These are phyloP conservation scores for Rhombomys opimus DNA, from an alignment of 2,113 vertebrate genomes.

Conservation along the genomic window DNA sequence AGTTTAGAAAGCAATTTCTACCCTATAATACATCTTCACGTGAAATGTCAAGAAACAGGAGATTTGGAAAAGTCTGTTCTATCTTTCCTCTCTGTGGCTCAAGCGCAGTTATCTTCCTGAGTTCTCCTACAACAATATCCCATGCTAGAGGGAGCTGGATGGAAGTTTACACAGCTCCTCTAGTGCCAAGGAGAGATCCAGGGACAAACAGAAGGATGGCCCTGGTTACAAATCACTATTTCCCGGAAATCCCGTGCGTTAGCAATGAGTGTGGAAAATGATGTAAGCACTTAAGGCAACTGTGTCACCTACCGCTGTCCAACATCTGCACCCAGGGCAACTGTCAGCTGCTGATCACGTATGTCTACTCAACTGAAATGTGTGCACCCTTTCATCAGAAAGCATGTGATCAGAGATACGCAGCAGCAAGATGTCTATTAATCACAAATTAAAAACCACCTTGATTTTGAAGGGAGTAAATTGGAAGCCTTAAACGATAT, in stretches of 20 bases:
- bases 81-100: neutral
- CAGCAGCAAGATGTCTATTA: neutral
- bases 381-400: neutral
- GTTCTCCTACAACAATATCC: neutral
- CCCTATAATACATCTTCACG: neutral
- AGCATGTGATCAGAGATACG: neutral
- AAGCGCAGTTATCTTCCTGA: neutral
- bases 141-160: neutral
- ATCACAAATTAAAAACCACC: neutral
- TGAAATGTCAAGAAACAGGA: neutral
- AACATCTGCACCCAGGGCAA: neutral
- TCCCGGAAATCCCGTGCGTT: neutral
- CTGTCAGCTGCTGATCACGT: neutral
- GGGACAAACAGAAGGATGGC: neutral
- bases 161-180: neutral
- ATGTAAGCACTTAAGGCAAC: neutral
- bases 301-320: neutral
- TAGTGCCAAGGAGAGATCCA: neutral
- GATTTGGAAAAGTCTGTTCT: neutral
- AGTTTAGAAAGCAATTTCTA: slow-evolving; percentile 11
- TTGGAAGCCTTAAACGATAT: neutral
- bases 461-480: neutral
- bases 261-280: neutral
- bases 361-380: neutral
- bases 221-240: neutral